Conservation (phyloP, 2,888 invertebrate genomes). For the Folsomia manolachei region DNA sequence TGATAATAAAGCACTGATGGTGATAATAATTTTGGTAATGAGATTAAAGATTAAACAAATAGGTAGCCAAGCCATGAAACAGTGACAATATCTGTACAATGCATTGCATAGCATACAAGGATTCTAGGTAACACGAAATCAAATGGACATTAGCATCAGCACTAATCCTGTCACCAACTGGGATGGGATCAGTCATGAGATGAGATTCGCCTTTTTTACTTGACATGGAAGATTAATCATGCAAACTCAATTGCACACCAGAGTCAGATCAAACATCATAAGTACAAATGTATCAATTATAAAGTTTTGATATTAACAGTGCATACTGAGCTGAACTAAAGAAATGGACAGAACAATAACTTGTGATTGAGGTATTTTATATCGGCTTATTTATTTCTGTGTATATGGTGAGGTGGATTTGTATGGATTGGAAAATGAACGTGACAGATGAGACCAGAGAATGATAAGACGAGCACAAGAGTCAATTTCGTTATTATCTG, state of each 20-base stretch:
- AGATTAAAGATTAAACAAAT: background rate
- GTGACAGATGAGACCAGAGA: slow-evolving; percentile 23
- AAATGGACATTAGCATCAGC: background rate
- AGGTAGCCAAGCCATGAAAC: background rate
- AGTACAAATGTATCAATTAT: background rate
- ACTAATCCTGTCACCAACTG: slow-evolving; percentile 21
- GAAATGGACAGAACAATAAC: background rate
- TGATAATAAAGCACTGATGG: slow-evolving; percentile 5
- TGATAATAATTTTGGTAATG: slow-evolving; percentile 11
- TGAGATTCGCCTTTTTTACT: slow-evolving; percentile 13
- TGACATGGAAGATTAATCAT: slow-evolving; percentile 20
- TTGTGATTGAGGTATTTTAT: background rate
- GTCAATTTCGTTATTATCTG: slow-evolving; percentile 24
- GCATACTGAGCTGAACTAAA: background rate
- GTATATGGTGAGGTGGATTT: background rate
- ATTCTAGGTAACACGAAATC: background rate
- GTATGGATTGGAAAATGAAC: slow-evolving; percentile 3
- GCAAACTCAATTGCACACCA: slow-evolving; percentile 11
- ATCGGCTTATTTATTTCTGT: no score
- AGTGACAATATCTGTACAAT: background rate
- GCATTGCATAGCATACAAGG: background rate
- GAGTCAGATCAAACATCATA: background rate
- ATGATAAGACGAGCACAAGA: slow-evolving; percentile 18
- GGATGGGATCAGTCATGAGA: slow-evolving; percentile 9
- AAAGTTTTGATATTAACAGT: background rate